Evolutionary conservation across 1,140 invertebrate genomes (phyloP).

Genomic region (Melanaphis sacchari): DNA sequence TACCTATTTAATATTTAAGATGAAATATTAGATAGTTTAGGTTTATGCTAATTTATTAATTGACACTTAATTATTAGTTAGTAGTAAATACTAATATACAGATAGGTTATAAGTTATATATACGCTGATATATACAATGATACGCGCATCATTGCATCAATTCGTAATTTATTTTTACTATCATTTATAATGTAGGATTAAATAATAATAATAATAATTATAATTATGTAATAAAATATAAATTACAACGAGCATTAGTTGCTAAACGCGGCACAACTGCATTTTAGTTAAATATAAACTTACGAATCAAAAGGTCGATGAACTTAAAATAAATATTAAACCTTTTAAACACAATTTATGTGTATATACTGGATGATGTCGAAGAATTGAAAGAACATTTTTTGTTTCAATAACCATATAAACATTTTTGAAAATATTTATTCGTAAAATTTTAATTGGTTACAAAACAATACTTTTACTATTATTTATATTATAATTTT

Average conservation of each 20-base stretch:
- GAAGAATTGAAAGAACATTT: not conserved
- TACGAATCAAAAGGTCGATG: not conserved
- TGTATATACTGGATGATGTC: not conserved
- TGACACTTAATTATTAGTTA: not conserved
- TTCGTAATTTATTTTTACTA: not conserved
- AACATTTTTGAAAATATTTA: not conserved
- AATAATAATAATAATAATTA: too few species aligned
- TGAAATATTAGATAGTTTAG: not conserved
- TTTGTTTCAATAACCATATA: not conserved
- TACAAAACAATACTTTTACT: not conserved
- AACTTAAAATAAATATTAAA: slow-evolving; percentile 32
- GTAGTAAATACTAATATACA: not conserved
- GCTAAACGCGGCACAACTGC: not conserved
- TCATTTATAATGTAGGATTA: not conserved
- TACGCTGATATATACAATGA: not conserved
- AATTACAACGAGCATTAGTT: not conserved
- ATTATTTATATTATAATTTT: too few species aligned
- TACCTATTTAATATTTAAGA: not conserved
- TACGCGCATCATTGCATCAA: not conserved
- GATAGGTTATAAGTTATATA: not conserved
- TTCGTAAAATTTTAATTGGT: not conserved
- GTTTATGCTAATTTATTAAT: too few species aligned
- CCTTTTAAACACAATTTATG: not conserved
- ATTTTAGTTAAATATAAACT: not conserved
- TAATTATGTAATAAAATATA: not conserved